These are phyloP conservation scores for Vanessa atalanta DNA, from an alignment of 1,140 invertebrate species.

Conservation along the genomic window DNA sequence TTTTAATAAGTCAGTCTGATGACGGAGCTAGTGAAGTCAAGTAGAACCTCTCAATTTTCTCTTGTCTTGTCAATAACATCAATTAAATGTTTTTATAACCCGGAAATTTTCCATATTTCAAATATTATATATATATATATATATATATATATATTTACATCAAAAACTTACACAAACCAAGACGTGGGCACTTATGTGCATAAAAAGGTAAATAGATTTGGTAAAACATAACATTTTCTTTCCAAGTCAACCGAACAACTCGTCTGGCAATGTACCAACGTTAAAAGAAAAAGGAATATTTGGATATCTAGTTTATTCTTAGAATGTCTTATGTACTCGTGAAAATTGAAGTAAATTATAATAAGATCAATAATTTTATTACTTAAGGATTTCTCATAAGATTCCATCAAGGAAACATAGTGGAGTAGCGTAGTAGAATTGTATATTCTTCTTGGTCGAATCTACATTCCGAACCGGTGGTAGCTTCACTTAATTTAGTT, in stretches of 20 bases:
- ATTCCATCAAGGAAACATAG: no score
- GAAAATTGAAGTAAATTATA: neutral
- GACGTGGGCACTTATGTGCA: neutral
- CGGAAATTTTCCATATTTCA: neutral
- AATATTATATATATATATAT: neutral
- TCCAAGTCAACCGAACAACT: slow-evolving; percentile 11
- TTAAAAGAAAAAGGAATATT: neutral
- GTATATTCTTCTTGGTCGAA: no score
- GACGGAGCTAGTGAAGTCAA: no score
- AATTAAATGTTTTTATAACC: no score
- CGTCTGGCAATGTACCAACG: slow-evolving; percentile 4
- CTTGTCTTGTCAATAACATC: no score
- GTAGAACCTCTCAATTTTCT: no score
- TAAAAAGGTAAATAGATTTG: slow-evolving; percentile 4
- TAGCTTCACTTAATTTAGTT: no score
- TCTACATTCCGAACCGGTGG: no score
- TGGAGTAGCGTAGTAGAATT: no score
- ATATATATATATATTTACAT: neutral
- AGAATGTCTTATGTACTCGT: neutral
- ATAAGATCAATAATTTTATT: no score
- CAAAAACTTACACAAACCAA: neutral
- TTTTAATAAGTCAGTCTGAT: no score
- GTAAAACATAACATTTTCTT: neutral
- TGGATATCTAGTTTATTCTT: neutral
- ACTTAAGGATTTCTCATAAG: no score